Conservation (phyloP, 1,140 invertebrate genomes). For the Copidosoma floridanum region DNA sequence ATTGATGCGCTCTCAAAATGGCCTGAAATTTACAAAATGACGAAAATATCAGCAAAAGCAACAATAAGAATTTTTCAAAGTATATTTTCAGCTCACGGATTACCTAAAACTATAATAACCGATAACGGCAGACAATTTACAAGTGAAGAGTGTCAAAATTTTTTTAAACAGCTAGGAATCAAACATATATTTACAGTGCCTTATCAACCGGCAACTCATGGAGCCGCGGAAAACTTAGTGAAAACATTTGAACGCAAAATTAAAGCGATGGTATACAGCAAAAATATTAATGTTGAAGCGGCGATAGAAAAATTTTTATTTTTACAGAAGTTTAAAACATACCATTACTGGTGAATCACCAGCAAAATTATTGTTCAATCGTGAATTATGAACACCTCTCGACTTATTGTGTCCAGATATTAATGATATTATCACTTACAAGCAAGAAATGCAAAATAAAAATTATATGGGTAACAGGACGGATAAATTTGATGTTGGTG, state of each 20-base stretch:
- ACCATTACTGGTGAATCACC: not conserved
- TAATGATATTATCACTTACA: too few relatives aligned
- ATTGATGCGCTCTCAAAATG: not conserved
- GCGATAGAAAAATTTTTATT: not conserved
- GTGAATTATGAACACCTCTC: too few relatives aligned
- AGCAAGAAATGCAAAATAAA: too few relatives aligned
- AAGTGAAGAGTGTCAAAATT: constrained; percentile 31
- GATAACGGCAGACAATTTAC: constrained; percentile 35
- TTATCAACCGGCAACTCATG: constrained; percentile 40
- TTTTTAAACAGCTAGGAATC: constrained; percentile 35
- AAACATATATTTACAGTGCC: constrained; percentile 28
- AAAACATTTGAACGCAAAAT: not conserved
- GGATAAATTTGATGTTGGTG: too few relatives aligned
- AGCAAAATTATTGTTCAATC: not conserved
- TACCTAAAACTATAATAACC: constrained; percentile 31
- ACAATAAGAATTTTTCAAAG: constrained; percentile 33
- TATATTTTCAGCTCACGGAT: constrained; percentile 32
- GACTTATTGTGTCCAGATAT: too few relatives aligned
- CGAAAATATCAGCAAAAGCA: constrained; percentile 16
- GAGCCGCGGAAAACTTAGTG: constrained; percentile 39
- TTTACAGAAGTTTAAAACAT: not conserved
- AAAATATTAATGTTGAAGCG: not conserved
- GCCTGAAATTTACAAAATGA: not conserved
- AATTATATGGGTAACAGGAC: too few relatives aligned
- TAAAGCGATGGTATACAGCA: not conserved